These are phyloP conservation scores for Calephelis virginiensis DNA, from an alignment of 1,140 invertebrate species.

Conservation along the genomic window DNA sequence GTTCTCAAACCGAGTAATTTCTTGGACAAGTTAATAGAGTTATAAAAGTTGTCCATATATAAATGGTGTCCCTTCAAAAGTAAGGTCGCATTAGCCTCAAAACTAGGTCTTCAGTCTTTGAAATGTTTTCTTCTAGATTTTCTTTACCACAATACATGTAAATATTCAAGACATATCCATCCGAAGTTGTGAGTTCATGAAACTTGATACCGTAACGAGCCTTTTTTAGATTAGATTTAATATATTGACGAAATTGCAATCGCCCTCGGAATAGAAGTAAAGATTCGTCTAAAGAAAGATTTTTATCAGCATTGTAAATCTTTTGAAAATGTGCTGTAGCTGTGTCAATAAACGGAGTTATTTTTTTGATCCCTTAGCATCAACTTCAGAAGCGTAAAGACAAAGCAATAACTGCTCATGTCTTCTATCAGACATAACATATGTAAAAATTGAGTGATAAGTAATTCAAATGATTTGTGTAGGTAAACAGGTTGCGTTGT, in stretches of 20 bases:
- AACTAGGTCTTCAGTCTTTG: neutral
- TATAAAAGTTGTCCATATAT: too few relatives aligned
- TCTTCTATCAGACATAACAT: constrained; percentile 34
- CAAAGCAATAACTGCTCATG: constrained; percentile 37
- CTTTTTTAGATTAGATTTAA: constrained; percentile 49
- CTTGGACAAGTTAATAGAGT: too few relatives aligned
- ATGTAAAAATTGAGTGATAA: constrained; percentile 36
- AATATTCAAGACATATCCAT: constrained; percentile 50
- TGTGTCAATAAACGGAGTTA: constrained; percentile 25
- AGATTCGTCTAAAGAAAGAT: constrained; percentile 24
- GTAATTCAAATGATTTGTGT: constrained; percentile 37
- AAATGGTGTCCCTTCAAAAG: too few relatives aligned
- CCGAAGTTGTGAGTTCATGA: constrained; percentile 42
- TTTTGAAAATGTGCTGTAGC: constrained; percentile 25
- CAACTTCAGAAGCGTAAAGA: constrained; percentile 26
- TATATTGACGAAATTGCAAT: constrained; percentile 54
- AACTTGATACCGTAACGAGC: constrained; percentile 59
- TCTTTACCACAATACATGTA: constrained; percentile 42
- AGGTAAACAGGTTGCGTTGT: constrained; percentile 39
- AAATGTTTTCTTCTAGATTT: constrained; percentile 20
- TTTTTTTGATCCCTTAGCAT: constrained; percentile 27
- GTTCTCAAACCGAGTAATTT: too few relatives aligned
- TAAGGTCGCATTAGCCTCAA: too few relatives aligned
- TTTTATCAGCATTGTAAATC: constrained; percentile 22
- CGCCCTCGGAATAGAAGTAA: constrained; percentile 47